Evolutionary conservation across 2,888 invertebrate genomes (phyloP).

Genomic region (Noctua comes): DNA sequence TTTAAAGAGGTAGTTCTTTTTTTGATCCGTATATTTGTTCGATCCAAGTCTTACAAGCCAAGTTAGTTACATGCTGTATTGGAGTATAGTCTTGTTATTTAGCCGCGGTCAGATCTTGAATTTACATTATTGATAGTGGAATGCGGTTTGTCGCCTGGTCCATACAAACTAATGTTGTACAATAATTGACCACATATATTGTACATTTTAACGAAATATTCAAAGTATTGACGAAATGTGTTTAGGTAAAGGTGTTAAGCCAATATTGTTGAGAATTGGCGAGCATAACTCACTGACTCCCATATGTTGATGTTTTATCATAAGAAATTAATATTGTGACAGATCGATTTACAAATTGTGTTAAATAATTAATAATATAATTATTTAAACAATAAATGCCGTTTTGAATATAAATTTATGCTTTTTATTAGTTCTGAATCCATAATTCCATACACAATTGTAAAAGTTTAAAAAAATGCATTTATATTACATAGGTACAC

Average conservation of each 20-base stretch:
- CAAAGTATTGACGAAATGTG: background rate
- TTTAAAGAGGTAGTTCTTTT: background rate
- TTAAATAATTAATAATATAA: constrained; percentile 71
- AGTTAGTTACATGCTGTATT: background rate
- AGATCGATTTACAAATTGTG: constrained; percentile 78
- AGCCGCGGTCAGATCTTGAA: constrained; percentile 3
- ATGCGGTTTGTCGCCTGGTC: background rate
- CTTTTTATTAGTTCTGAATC: constrained; percentile 8
- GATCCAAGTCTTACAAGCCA: background rate
- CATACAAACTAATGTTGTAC: background rate
- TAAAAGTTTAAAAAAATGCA: background rate
- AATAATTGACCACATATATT: background rate
- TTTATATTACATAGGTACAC: background rate
- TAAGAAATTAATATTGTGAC: constrained; percentile 73
- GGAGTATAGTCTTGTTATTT: background rate
- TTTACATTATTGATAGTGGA: background rate
- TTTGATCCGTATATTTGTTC: background rate
- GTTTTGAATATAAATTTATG: constrained; percentile 73
- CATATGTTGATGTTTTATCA: constrained; percentile 73
- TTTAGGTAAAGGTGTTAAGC: background rate
- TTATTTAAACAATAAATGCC: constrained; percentile 80
- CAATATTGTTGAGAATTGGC: background rate
- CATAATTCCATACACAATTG: background rate
- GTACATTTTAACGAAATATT: background rate
- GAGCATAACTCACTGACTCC: constrained; percentile 51